phyloP scores from a whole-genome alignment of 2,888 invertebrate species.

The Strigamia transsilvanica region DNA sequence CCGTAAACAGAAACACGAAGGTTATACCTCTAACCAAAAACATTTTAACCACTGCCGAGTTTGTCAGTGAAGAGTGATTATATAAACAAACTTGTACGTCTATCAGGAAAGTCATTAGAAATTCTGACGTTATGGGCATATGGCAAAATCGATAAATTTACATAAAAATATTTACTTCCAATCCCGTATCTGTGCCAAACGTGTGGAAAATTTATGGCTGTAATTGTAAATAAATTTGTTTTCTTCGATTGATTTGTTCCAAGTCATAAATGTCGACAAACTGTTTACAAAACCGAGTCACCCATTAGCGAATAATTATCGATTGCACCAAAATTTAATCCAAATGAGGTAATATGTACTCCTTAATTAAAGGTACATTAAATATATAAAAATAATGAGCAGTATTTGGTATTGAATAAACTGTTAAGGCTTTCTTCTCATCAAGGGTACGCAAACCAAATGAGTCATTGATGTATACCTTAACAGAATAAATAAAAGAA shows the following conservation, averaged over 20 bases:
- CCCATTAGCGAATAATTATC: not conserved
- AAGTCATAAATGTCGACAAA: too few species aligned
- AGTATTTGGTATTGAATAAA: not conserved
- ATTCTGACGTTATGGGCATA: too few species aligned
- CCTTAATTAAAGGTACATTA: not conserved
- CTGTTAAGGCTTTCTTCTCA: not conserved
- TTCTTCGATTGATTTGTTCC: too few species aligned
- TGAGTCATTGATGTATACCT: not conserved
- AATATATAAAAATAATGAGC: not conserved
- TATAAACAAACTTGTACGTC: too few species aligned
- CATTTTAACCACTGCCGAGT: not conserved
- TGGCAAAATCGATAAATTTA: too few species aligned
- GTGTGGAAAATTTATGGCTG: too few species aligned
- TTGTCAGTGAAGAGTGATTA: not conserved
- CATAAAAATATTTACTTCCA: too few species aligned
- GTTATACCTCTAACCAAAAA: not conserved
- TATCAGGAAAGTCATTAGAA: too few species aligned
- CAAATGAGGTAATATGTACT: constrained; percentile 11
- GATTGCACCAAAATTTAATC: not conserved
- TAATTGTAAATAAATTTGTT: too few species aligned
- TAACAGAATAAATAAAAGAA: not conserved
- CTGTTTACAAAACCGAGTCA: not conserved
- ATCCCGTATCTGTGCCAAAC: too few species aligned
- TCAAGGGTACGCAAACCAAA: not conserved
- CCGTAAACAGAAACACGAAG: not conserved